Conservation (phyloP, 2,888 invertebrate species). For the Slavum lentiscoides region DNA sequence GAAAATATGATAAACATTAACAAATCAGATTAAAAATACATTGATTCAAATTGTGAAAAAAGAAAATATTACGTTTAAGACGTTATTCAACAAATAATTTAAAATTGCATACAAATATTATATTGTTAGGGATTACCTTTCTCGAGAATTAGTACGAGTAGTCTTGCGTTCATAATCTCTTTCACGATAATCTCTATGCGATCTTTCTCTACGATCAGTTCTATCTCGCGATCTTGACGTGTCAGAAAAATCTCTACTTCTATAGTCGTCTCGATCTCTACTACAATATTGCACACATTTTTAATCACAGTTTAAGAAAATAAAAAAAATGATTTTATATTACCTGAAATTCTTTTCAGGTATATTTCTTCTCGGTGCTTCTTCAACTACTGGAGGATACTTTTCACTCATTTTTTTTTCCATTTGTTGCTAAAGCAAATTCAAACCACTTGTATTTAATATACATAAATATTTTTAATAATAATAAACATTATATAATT, state of each 20-base stretch:
- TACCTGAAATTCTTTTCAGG: slow-evolving; percentile 52
- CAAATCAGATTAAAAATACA: too few species aligned
- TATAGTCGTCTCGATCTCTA: slow-evolving; percentile 55
- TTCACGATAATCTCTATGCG: slow-evolving; percentile 56
- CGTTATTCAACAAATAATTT: not conserved
- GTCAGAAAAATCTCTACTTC: slow-evolving; percentile 55
- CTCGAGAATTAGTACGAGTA: slow-evolving; percentile 55
- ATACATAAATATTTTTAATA: slow-evolving; percentile 6
- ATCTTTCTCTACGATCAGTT: slow-evolving; percentile 60
- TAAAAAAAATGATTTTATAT: not conserved
- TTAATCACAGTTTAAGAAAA: not conserved
- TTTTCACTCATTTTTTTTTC: slow-evolving; percentile 73
- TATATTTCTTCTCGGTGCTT: slow-evolving; percentile 49
- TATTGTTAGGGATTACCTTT: slow-evolving; percentile 26
- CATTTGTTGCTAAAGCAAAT: slow-evolving; percentile 74
- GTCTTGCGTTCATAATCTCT: slow-evolving; percentile 49
- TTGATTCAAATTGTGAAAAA: too few species aligned
- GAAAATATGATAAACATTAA: too few species aligned
- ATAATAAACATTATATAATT: not conserved
- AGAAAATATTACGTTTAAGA: too few species aligned
- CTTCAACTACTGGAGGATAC: slow-evolving; percentile 61
- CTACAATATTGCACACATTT: not conserved
- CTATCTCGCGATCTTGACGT: slow-evolving; percentile 55
- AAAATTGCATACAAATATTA: not conserved
- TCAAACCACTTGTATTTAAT: not conserved